Evolutionary conservation across 2,888 invertebrate species (phyloP).

Genomic region (Epinotia nisella): DNA sequence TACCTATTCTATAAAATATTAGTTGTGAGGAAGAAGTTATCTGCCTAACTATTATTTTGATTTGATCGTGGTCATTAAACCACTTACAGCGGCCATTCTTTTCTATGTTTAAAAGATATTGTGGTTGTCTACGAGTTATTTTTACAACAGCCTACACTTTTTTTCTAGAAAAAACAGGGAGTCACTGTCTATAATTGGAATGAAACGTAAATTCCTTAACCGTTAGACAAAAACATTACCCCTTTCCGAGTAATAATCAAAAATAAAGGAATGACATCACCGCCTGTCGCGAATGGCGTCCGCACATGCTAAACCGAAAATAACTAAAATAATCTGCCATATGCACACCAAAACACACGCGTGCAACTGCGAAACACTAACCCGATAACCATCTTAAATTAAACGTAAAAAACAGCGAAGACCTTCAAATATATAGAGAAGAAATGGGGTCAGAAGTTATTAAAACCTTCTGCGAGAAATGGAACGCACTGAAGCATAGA

Average conservation of each 20-base stretch:
- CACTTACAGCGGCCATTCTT: neutral
- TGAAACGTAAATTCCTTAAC: conserved; percentile 50
- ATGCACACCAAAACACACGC: conserved; percentile 70
- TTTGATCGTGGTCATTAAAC: neutral
- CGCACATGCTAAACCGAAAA: conserved; percentile 80
- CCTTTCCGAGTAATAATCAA: conserved; percentile 68
- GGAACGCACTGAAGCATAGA: conserved; percentile 62
- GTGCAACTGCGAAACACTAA: conserved; percentile 60
- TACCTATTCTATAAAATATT: too few relatives aligned
- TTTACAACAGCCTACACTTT: conserved; percentile 23
- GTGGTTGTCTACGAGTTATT: conserved; percentile 23
- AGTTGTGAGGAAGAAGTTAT: too few relatives aligned
- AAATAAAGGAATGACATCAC: conserved; percentile 80
- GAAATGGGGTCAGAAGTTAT: conserved; percentile 53
- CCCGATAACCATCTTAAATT: conserved; percentile 63
- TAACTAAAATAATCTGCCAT: conserved; percentile 78
- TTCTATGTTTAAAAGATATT: neutral
- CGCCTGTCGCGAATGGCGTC: conserved; percentile 75
- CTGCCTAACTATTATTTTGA: neutral
- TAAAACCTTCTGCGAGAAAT: conserved; percentile 54
- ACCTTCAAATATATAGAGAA: conserved; percentile 66
- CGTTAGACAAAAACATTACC: conserved; percentile 67
- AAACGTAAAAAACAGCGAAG: conserved; percentile 59
- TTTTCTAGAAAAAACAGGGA: conserved; percentile 24
- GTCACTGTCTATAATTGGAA: conserved; percentile 59